A percentile compares a stretch with the other conserved stretches of the same genome.
These are phyloP conservation scores for Antennarius striatus DNA, from an alignment of 2,113 vertebrate species.

Conservation along the genomic window DNA sequence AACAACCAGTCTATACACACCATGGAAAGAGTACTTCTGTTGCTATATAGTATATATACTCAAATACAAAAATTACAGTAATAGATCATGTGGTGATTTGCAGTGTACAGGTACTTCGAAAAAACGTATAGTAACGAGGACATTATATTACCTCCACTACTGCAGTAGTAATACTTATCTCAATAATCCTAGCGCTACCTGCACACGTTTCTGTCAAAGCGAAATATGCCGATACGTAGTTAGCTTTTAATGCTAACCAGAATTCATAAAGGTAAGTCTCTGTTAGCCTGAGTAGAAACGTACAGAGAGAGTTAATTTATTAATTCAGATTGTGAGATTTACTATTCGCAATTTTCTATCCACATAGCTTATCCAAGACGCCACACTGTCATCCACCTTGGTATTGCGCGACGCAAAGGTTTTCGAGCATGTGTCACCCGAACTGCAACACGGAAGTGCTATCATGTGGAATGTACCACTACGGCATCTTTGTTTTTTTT, in stretches of 20 bases:
- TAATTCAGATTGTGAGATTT: not conserved
- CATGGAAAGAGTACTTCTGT: too few species aligned
- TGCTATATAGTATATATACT: too few species aligned
- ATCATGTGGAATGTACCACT: constrained; percentile 38
- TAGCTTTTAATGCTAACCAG: constrained; percentile 2
- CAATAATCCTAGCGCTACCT: too few species aligned
- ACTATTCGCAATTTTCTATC: constrained; percentile 20
- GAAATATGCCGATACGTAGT: too few species aligned
- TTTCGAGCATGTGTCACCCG: not conserved
- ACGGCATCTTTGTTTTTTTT: accelerated
- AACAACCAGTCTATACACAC: too few species aligned
- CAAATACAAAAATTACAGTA: too few species aligned
- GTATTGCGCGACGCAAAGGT: constrained; percentile 22
- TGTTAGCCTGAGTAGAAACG: not conserved
- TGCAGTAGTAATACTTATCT: too few species aligned
- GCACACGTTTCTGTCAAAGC: too few species aligned
- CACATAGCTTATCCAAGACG: not conserved
- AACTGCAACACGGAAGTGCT: constrained; percentile 25
- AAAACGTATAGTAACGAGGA: too few species aligned
- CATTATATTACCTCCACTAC: too few species aligned
- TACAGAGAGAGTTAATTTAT: not conserved
- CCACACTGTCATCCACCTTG: accelerated
- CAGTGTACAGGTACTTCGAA: too few species aligned
- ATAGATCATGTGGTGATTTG: too few species aligned
- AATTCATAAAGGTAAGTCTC: not conserved